Evolutionary conservation across 2,888 invertebrate species (phyloP).

Genomic region (Standfussiana lucernea): DNA sequence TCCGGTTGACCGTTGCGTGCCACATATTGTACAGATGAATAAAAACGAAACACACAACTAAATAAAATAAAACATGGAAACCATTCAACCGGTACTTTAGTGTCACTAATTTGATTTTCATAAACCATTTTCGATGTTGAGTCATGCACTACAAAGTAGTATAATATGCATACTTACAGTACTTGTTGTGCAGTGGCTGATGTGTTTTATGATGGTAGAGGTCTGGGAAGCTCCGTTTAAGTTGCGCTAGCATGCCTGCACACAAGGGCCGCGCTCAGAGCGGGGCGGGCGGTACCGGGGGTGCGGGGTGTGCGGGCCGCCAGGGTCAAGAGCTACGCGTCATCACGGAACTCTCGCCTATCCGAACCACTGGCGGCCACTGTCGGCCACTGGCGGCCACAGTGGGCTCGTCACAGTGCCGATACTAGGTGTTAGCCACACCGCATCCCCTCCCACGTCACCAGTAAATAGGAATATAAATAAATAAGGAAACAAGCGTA

Average conservation of each 20-base stretch:
- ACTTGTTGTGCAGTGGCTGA: conserved; percentile 94
- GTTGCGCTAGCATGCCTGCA: conserved; percentile 97
- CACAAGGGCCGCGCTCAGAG: conserved; percentile 91
- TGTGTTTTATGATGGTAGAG: conserved; percentile 94
- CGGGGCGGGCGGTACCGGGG: conserved; percentile 81
- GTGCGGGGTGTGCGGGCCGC: conserved; percentile 70
- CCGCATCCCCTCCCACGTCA: conserved; percentile 79
- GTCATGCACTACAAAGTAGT: conserved; percentile 81
- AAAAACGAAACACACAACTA: too few relatives aligned
- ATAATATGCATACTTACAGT: conserved; percentile 89
- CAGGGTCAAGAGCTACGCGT: conserved; percentile 42
- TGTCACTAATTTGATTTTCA: conserved; percentile 44
- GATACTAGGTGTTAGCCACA: conserved; percentile 58
- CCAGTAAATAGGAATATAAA: conserved; percentile 81
- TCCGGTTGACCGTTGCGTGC: conserved; percentile 41
- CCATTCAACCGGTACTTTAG: conserved; percentile 47
- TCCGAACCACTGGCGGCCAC: conserved; percentile 21
- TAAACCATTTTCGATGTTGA: conserved; percentile 61
- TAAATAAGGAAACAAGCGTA: conserved; percentile 83
- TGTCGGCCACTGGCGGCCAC: conserved; percentile 23
- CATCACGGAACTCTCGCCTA: conserved; percentile 41
- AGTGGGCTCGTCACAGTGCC: conserved; percentile 41
- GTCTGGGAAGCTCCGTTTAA: conserved; percentile 97
- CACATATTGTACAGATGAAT: conserved; percentile 62
- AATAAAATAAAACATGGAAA: too few relatives aligned